A percentile compares a stretch with the other conserved stretches of the same genome.
Evolutionary conservation across 2,888 invertebrate genomes (phyloP).

Genomic region (Phortica magna): DNA sequence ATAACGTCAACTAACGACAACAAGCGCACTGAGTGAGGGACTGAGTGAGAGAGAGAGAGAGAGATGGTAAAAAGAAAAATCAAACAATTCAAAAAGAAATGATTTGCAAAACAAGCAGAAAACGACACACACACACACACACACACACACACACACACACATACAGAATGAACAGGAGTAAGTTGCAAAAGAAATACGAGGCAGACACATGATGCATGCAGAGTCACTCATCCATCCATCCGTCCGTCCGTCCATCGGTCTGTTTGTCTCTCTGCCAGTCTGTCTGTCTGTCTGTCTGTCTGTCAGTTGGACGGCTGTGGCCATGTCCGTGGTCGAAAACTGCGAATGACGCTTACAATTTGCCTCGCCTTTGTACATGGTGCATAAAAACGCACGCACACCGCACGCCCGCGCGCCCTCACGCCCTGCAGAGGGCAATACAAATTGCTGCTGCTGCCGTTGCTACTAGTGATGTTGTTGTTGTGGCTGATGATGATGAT

Average conservation of each 20-base stretch:
- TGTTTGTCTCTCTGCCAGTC: too few relatives aligned
- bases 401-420: not conserved
- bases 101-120: conserved; percentile 35
- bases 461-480: not conserved
- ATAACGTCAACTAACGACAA: conserved; percentile 41
- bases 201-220: too few relatives aligned
- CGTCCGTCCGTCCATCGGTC: too few relatives aligned
- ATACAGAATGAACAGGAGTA: not conserved
- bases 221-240: too few relatives aligned
- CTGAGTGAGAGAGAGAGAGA: not conserved
- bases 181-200: too few relatives aligned
- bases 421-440: not conserved
- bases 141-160: not conserved
- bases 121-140: not conserved
- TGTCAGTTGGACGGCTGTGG: too few relatives aligned
- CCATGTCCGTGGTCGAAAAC: too few relatives aligned
- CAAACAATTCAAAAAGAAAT: conserved; percentile 39
- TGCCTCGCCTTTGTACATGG: not conserved
- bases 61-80: conserved; percentile 36
- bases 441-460: not conserved
- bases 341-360: too few relatives aligned
- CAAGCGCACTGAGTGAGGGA: conserved; percentile 36
- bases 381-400: not conserved
- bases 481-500: not conserved
- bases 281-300: too few relatives aligned